Evolutionary conservation across 2,797 vertebrate species (phyloP).

Genomic region (Lacerta agilis): DNA sequence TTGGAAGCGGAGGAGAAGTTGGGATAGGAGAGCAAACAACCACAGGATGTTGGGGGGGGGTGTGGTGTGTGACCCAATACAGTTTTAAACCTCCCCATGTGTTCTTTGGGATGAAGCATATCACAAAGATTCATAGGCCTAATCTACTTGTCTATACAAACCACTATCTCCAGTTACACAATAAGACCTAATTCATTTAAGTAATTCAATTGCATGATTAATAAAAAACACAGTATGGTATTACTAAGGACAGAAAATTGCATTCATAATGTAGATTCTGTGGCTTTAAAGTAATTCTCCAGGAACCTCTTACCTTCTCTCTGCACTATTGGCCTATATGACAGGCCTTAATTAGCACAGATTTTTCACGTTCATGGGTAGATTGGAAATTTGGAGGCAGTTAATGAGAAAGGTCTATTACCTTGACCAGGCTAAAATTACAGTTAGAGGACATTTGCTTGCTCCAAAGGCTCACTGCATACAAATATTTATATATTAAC

Average conservation of each 20-base stretch:
- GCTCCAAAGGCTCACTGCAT: conserved; percentile 56
- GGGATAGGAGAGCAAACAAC: no score
- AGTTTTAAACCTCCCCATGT: no score
- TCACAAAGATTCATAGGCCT: neutral
- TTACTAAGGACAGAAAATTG: conserved; percentile 14
- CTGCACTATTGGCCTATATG: conserved; percentile 69
- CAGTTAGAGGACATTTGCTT: conserved; percentile 70
- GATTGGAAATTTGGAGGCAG: conserved; percentile 75
- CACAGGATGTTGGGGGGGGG: no score
- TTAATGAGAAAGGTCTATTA: conserved; percentile 80
- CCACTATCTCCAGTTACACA: neutral
- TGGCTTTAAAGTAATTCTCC: conserved; percentile 63
- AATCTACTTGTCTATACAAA: neutral
- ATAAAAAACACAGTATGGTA: conserved; percentile 14
- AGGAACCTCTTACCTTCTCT: conserved; percentile 35
- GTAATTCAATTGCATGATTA: neutral
- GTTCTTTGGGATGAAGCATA: neutral
- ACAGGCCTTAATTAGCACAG: conserved; percentile 76
- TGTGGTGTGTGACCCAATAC: no score
- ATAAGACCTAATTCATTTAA: neutral
- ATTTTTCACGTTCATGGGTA: conserved; percentile 74
- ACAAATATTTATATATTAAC: conserved; percentile 70
- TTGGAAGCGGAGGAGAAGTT: no score
- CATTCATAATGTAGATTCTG: conserved; percentile 13
- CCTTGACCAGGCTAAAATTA: conserved; percentile 79